These are phyloP conservation scores for Chymomyza procnemis DNA, from an alignment of 2,888 invertebrate genomes.

Conservation along the genomic window DNA sequence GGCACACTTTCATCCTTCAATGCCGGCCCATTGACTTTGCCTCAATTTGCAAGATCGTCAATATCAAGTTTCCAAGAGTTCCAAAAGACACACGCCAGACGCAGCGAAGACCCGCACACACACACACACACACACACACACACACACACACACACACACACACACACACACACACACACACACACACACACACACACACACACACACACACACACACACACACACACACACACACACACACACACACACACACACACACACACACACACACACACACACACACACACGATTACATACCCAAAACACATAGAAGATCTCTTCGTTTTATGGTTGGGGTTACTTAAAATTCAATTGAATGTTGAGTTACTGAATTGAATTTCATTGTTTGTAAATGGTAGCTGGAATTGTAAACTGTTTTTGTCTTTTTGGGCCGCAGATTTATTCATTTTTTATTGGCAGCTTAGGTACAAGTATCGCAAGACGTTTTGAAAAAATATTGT, in stretches of 20 bases:
- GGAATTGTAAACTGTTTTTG: slow-evolving; percentile 64
- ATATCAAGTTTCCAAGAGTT: slow-evolving; percentile 57
- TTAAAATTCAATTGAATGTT: slow-evolving; percentile 78
- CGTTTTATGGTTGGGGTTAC: slow-evolving; percentile 45
- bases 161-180: not conserved
- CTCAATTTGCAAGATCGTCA: slow-evolving; percentile 18
- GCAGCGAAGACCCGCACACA: not conserved
- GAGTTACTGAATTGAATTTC: slow-evolving; percentile 76
- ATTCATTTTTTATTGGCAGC: slow-evolving; percentile 65
- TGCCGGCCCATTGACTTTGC: not conserved
- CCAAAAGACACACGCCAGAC: not conserved
- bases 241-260: not conserved
- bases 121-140: not conserved
- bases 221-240: not conserved
- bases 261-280: not conserved
- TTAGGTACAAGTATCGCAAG: slow-evolving; percentile 54
- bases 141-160: not conserved
- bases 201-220: not conserved
- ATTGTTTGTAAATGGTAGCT: slow-evolving; percentile 73
- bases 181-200: not conserved
- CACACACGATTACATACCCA: not conserved
- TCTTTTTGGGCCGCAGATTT: slow-evolving; percentile 63
- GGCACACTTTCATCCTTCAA: not conserved
- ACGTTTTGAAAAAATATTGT: slow-evolving; percentile 41
- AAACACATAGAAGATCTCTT: not conserved